Evolutionary conservation across 64 coral and sea anemone species (phyloP).

Genomic region (Acropora tenuis): DNA sequence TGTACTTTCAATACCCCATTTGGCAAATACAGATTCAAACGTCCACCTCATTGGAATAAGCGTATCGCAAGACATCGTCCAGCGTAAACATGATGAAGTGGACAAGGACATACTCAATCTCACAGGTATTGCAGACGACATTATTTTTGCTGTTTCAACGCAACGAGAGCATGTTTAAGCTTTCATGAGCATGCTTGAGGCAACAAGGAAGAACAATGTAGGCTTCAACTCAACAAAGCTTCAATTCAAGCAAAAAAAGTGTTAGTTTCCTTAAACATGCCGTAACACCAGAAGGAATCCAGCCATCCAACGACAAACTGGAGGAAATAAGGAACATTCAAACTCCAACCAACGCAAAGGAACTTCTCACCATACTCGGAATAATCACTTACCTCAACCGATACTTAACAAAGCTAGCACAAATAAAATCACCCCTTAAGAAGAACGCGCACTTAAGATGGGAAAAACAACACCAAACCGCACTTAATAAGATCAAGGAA

Average conservation of each 20-base stretch:
- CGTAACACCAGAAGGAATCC: constrained; percentile 44
- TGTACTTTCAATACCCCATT: constrained; percentile 71
- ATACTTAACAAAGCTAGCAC: constrained; percentile 34
- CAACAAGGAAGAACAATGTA: too few species aligned
- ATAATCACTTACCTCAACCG: constrained; percentile 68
- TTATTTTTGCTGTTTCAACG: constrained; percentile 30
- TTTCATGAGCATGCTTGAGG: too few species aligned
- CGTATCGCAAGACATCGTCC: constrained; percentile 56
- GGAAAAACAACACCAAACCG: too few species aligned
- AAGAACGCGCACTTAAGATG: too few species aligned
- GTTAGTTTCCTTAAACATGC: too few species aligned
- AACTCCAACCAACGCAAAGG: constrained; percentile 30
- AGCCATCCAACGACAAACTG: constrained; percentile 46
- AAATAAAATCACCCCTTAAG: constrained; percentile 48
- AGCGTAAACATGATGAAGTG: constrained; percentile 25
- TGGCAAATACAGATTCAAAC: constrained; percentile 5
- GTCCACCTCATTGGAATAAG: constrained; percentile 8
- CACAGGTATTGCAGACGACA: constrained; percentile 44
- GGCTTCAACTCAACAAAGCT: too few species aligned
- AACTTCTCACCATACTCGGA: constrained; percentile 44
- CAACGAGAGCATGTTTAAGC: constrained; percentile 31
- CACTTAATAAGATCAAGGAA: too few species aligned
- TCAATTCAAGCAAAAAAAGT: not conserved
- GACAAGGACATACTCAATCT: constrained; percentile 42
- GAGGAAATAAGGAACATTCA: too few species aligned